These are phyloP conservation scores for Terrapene triunguis DNA, from an alignment of 2,113 vertebrate species.

Conservation along the genomic window DNA sequence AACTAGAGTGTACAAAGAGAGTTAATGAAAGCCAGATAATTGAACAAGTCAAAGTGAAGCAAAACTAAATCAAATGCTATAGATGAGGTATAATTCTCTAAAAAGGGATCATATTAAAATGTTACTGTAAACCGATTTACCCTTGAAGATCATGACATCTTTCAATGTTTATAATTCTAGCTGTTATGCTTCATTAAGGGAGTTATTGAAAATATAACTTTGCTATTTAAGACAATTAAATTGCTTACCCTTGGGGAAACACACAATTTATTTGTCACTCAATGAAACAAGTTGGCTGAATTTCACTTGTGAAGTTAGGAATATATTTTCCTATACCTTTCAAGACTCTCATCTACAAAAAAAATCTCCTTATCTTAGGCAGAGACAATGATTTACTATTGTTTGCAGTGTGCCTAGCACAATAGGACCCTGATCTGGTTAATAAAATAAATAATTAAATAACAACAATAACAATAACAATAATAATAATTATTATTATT, in stretches of 20 bases:
- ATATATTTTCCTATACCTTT: not conserved
- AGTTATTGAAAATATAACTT: not conserved
- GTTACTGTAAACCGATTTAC: not conserved
- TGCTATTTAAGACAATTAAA: not conserved
- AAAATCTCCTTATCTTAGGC: not conserved
- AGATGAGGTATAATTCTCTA: not conserved
- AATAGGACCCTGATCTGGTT: not conserved
- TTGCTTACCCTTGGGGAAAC: not conserved
- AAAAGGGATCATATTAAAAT: not conserved
- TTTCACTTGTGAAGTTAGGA: not conserved
- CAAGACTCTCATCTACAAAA: not conserved
- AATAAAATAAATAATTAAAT: not conserved
- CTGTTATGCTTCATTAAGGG: not conserved
- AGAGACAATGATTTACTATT: not conserved
- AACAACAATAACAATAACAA: not conserved
- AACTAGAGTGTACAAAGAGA: not conserved
- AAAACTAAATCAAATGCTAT: not conserved
- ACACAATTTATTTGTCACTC: fast-evolving
- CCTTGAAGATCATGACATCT: not conserved
- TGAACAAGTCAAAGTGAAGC: not conserved
- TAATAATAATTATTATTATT: too few relatives aligned
- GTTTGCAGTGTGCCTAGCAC: not conserved
- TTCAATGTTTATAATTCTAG: not conserved
- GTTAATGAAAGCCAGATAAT: not conserved
- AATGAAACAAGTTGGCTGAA: not conserved